Base-by-base conservation (phyloP, 2,888 invertebrate genomes). In the Eupithecia tripunctaria region DNA sequence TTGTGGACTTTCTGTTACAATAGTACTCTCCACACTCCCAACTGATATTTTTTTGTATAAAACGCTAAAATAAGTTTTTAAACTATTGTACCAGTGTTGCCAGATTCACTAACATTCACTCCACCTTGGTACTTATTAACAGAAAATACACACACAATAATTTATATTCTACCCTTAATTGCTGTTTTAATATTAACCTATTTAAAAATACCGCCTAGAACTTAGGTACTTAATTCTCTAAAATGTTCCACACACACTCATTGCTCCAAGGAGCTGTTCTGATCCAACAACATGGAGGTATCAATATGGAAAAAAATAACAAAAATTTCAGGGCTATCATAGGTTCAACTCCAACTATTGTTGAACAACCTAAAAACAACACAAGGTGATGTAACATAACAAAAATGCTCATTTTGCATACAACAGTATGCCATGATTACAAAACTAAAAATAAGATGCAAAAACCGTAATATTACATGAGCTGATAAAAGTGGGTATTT, bases 1-100 rank as follows among this genome's bases (percentile, higher is more conserved):
- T 92, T 93, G 93, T 94, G 94, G 93, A 94, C 94, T 93, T 94
- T 90, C 93, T 92, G 93, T 93, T 92, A 93, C 92, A 93, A 93
- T 93, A 93, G 92, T 93, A 91, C 88, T 92, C 89, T 91, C 89
- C 84, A 64, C 64, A 21, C 38, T 63, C 32, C 36, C 38, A 87
- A 90, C 87, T 92, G 92, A 92, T 92, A 93, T 92, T 82, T 84
- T 87, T 91, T 91, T 90, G 92, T 93, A 93, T 93, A 93, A 94
- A 94, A 94, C 86, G 89, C 91, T 93, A 92, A 91, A 90, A 88
- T 91, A 90, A 90, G 88, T 88, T 89, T 51, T 85, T 87, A 91
- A 90, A 84, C 89, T 90, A 91, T 90, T 89, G 91, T 92, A 91
- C 91, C 91, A 88, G 89, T 85, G 87, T 83, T 86, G 85, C 86